Evolutionary conservation across 2,113 vertebrate species (phyloP), one percentile per base, ranked within the genome.

Genomic region (Ornithorhynchus anatinus): DNA sequence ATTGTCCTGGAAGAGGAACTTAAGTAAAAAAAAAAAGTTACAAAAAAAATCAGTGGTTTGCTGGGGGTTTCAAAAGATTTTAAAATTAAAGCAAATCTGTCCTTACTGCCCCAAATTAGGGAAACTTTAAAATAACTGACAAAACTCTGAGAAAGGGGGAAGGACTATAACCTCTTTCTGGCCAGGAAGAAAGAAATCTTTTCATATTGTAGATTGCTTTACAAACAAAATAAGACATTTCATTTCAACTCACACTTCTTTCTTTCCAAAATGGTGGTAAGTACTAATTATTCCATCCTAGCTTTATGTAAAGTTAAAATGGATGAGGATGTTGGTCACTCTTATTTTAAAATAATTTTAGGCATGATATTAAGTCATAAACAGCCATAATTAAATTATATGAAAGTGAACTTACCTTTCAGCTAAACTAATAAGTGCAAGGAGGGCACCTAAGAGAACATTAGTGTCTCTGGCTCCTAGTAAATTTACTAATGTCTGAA

Each of bases 401-500:
- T 19, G 12, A 53, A 67, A 42, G 22, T 56, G 32, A 61, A 66
- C 84, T 50, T 69, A 97, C 95, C 94, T 96, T 80, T 97, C 94
- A 81, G 94, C 94, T 69, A 97, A 80, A 79, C 93, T 93, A 44
- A 87, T 95, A 75, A 97, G 91, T 22, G 93, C 92, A 68, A 96
- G 86, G 20, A 98, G 92, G 13, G 94, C 84, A 31, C 96, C 95
- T 84, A 96, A 76, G 14, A 97, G 81, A n/a, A 96, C 94, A 20
- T 85, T 90, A 52, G 88, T 94, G 57, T 97, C 95, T 60, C 88
- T 91, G 9, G 94, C 85, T 20, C 91, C 91, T 17, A 96, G 92
- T 16, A 98, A 91, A 85, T 92, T 95, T 63, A 94, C 93, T 60
- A 97, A 74, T 1, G 92, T 96, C 95, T 98, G 77, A n/a, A 84